These are phyloP conservation scores for Hermaeophaga mercurialis DNA, from an alignment of 2,888 invertebrate genomes.

Conservation along the genomic window DNA sequence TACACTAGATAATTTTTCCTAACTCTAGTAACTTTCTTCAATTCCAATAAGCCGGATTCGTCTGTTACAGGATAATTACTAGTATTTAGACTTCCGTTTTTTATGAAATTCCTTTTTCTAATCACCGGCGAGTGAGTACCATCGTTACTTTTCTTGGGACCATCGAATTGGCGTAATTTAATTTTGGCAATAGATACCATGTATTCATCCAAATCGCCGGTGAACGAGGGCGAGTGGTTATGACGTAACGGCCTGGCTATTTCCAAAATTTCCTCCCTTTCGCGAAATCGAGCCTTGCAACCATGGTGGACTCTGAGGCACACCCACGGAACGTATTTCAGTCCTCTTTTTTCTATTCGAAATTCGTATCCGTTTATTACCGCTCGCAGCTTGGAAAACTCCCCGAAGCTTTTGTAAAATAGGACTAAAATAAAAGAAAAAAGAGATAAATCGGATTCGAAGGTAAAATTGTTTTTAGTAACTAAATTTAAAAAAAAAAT, in stretches of 20 bases:
- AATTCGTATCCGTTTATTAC: slow-evolving; percentile 43
- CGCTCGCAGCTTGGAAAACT: background rate
- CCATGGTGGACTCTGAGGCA: slow-evolving; percentile 26
- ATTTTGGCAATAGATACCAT: slow-evolving; percentile 20
- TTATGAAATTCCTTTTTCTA: background rate
- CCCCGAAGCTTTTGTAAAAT: slow-evolving; percentile 12
- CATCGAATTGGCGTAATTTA: background rate
- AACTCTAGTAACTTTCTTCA: background rate
- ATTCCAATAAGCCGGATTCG: background rate
- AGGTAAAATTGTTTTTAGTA: too few relatives aligned
- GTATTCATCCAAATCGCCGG: slow-evolving; percentile 15
- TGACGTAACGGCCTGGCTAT: slow-evolving; percentile 2
- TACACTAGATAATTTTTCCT: background rate
- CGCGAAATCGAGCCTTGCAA: slow-evolving; percentile 9
- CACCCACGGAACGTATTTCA: slow-evolving; percentile 40
- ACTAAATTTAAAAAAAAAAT: too few relatives aligned
- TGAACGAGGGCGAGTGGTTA: slow-evolving; percentile 16
- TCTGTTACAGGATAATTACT: background rate
- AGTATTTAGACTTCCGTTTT: background rate
- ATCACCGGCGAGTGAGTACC: background rate
- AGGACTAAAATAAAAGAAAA: slow-evolving; percentile 7
- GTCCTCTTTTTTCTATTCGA: slow-evolving; percentile 37
- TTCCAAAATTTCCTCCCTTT: slow-evolving; percentile 4
- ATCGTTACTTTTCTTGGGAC: background rate
- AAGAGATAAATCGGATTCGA: too few relatives aligned